These are phyloP conservation scores for Seriola aureovittata DNA, from an alignment of 2,113 vertebrate genomes.

Conservation along the genomic window DNA sequence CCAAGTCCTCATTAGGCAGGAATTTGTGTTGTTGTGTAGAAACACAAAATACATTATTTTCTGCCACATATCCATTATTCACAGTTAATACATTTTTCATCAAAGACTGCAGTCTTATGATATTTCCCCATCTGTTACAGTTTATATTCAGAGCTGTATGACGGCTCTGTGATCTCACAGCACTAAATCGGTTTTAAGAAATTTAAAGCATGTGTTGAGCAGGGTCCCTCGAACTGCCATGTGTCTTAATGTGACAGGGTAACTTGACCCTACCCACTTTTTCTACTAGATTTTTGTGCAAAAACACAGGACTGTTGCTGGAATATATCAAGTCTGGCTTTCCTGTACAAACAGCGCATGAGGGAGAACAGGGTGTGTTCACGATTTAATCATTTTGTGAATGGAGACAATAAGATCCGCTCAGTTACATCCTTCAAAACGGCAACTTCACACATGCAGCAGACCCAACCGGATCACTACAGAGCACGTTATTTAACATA, in stretches of 20 bases:
- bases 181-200: not conserved
- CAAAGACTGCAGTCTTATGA: not conserved
- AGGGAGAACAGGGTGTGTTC: not conserved
- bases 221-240: no score
- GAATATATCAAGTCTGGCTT: not conserved
- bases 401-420: not conserved
- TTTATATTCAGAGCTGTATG: not conserved
- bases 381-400: not conserved
- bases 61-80: not conserved
- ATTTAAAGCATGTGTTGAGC: constrained; percentile 23
- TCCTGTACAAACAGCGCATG: not conserved
- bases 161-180: constrained; percentile 1
- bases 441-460: not conserved
- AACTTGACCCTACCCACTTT: not conserved
- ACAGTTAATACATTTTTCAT: not conserved
- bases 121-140: constrained; percentile 32
- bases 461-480: not conserved
- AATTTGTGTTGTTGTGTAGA: not conserved
- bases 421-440: not conserved
- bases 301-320: not conserved
- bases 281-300: not conserved
- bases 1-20: not conserved
- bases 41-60: not conserved
- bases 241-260: not conserved
- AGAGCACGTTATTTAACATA: not conserved